Evolutionary conservation across 2,888 invertebrate species (phyloP), one percentile per base, ranked within the genome.

Genomic region (Entomobrya multifasciata): DNA sequence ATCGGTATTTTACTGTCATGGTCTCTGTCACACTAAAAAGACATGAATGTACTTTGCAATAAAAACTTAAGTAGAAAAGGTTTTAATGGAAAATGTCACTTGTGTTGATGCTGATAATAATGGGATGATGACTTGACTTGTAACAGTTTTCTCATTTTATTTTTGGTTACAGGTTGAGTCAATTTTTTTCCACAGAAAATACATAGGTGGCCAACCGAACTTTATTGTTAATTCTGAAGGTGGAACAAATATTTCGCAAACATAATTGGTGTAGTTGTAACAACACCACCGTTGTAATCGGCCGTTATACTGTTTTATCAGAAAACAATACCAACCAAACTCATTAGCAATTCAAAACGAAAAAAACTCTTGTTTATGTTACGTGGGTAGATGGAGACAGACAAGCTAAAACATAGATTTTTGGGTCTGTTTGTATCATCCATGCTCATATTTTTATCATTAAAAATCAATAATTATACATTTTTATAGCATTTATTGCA

Each of bases 1-100:
- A 82, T 65, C n/a, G n/a, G n/a, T n/a, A n/a, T n/a, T n/a, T 86
- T 86, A 72, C 67, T 85, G 82, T 82, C 72, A 85, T 85, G 78
- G 70, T 84, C 60, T 83, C 83, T 83, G 83, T 83, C 76, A 83
- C 76, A 52, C 11, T n/a, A n/a, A n/a, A n/a, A n/a, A n/a, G n/a
- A n/a, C n/a, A n/a, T n/a, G n/a, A n/a, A n/a, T n/a, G n/a, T n/a
- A n/a, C n/a, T n/a, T n/a, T n/a, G n/a, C n/a, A n/a, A n/a, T n/a
- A n/a, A n/a, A n/a, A 52, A 36, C 27, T 52, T 20, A n/a, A 77
- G 52, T 67, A 84, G 77, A 52, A 67, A 79, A 80, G 27, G 74
- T 74, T 62, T n/a, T n/a, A 85, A 80, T 86, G 74, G 49, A 55
- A 79, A 80, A 79, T 49, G 80, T 80, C 86, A 86, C 80, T 36